Conservation (phyloP, 1,140 invertebrate species). For the Aphelinus atriplicis region DNA sequence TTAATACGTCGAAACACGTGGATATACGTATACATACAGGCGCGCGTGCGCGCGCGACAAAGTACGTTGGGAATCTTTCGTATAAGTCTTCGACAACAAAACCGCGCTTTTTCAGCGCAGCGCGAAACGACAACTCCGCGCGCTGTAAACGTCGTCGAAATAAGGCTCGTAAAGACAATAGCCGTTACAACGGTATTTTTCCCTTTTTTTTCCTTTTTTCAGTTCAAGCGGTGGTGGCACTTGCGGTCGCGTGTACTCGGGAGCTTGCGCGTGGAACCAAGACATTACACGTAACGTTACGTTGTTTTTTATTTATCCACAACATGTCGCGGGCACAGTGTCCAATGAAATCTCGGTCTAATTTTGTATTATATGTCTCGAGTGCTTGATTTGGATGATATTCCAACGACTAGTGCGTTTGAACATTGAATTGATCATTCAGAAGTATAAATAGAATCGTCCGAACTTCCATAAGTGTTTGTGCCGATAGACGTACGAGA, state of each 20-base stretch:
- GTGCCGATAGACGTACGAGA: too few species aligned
- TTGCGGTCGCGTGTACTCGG: constrained; percentile 8
- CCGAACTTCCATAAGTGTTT: too few species aligned
- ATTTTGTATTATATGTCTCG: too few species aligned
- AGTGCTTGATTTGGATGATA: too few species aligned
- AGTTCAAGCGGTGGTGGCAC: not conserved
- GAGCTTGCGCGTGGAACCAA: constrained; percentile 30
- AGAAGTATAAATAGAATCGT: too few species aligned
- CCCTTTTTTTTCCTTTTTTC: not conserved
- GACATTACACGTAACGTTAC: constrained; percentile 13
- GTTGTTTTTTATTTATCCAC: not conserved
- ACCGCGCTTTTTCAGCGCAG: not conserved
- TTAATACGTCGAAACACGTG: too few species aligned
- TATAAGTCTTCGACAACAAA: not conserved
- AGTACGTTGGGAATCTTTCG: not conserved
- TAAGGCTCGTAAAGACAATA: constrained; percentile 28
- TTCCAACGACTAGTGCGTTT: too few species aligned
- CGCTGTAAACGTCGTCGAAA: constrained; percentile 16
- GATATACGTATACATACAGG: too few species aligned
- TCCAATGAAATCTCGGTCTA: too few species aligned
- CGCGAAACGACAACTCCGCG: not conserved
- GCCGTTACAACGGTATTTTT: constrained; percentile 43
- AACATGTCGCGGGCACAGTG: too few species aligned
- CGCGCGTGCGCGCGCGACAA: not conserved
- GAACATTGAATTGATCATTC: too few species aligned